Conservation (phyloP, 1,140 invertebrate species). For the Tetranychus cinnabarinus region DNA sequence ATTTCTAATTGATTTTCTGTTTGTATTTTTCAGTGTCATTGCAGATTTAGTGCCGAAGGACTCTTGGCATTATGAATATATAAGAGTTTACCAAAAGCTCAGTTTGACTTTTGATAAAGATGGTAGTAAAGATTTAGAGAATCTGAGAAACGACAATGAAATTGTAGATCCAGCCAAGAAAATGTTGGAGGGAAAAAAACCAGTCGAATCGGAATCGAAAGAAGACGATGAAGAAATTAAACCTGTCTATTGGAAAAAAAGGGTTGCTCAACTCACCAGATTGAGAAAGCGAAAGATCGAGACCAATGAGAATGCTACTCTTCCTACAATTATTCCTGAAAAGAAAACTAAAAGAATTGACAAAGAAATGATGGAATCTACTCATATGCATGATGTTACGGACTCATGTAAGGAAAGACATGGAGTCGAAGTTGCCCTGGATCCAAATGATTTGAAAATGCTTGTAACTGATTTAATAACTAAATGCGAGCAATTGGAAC, state of each 20-base stretch:
- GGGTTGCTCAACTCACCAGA: conserved; percentile 77
- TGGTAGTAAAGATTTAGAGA: conserved; percentile 8
- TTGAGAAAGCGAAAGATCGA: conserved; percentile 89
- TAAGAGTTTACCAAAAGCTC: conserved; percentile 63
- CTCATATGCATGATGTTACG: conserved; percentile 80
- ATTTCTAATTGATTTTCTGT: neutral
- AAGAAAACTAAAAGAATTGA: conserved; percentile 69
- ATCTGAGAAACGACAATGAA: conserved; percentile 1
- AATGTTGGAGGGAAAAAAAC: conserved; percentile 14
- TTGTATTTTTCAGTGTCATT: conserved; percentile 32
- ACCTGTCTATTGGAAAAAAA: conserved; percentile 78
- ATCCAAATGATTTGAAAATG: conserved; percentile 88
- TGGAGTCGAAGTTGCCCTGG: conserved; percentile 68
- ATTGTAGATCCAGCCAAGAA: neutral
- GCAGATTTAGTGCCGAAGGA: conserved; percentile 55
- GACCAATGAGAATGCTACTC: conserved; percentile 61
- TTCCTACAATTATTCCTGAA: conserved; percentile 85
- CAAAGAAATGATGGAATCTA: conserved; percentile 79
- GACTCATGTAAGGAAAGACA: conserved; percentile 18
- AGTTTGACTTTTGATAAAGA: conserved; percentile 29
- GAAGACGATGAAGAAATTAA: conserved; percentile 47
- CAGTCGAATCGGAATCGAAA: conserved; percentile 32
- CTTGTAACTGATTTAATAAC: conserved; percentile 46
- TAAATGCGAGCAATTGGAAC: conserved; percentile 67
- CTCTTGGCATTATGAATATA: conserved; percentile 63